Evolutionary conservation across 2,113 vertebrate genomes (phyloP), one percentile per base, ranked within the genome.

Genomic region (Corythoichthys intestinalis): DNA sequence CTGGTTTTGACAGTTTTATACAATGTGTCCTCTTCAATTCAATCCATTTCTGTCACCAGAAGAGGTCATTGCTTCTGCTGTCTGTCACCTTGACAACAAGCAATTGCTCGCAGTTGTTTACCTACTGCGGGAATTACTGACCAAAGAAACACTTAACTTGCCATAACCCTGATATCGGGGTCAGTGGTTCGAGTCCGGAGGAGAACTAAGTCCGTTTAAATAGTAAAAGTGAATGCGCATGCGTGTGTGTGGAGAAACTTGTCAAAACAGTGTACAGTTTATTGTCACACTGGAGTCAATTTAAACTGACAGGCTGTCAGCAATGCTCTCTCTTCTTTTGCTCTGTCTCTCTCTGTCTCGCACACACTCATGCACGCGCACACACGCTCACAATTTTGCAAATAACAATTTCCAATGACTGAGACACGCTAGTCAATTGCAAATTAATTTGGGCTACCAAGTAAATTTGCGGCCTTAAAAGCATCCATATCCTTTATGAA

Each of bases 301-400:
- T 73, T 54, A 80, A 80, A 70, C 69, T 85, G 87, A 89, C 84
- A 76, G 71, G 60, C 82, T 87, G 87, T 89, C 85, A 77, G 76
- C 80, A 78, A 70, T 69, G 74, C 64, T 73, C 73, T 74, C 75
- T 73, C 78, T 61, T 69, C 71, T 64, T 12, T 57, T 49, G 71
- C 46, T 73, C 44, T 35, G 2, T 54, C 15, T 44, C 15, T 12
- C 17, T 37, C 50, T 12, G 35, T 35, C 59, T 46, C 48, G 47
- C 28, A 39, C 47, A 54, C 14, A 72, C 54, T 39, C 48, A 28
- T 4, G 17, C n/a, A 39, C 34, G 17, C 12, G 60, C 28, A 61
- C 7, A 50, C 28, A 7, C 13, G 9, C 8, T 4, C 10, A 34
- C 20, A 56, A 50, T 50, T 50, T n/a, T 41, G 11, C 28, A 58